These are phyloP conservation scores for Polyodon spathula DNA, from an alignment of 2,113 vertebrate genomes.

Conservation along the genomic window DNA sequence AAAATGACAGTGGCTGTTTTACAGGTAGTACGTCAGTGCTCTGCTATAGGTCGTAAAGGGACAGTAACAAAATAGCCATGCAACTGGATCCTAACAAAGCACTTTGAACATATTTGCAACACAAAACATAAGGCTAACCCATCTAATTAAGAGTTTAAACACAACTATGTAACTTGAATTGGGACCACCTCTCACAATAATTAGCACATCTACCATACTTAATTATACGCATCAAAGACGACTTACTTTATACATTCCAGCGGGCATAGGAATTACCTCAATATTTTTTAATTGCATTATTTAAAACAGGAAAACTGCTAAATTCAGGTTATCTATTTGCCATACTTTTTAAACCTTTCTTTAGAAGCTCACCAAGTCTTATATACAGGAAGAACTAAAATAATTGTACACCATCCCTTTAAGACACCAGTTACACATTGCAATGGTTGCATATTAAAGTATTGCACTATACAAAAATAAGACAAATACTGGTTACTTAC, in stretches of 20 bases:
- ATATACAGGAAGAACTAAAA: background rate
- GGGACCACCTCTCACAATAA: too few relatives aligned
- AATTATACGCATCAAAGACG: too few relatives aligned
- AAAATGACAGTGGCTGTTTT: constrained; percentile 42
- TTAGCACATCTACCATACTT: too few relatives aligned
- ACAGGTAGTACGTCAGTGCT: constrained; percentile 45
- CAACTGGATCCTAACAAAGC: constrained; percentile 16
- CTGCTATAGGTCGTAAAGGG: constrained; percentile 29
- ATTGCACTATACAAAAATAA: constrained; percentile 91
- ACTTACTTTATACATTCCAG: too few relatives aligned
- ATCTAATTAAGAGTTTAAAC: background rate
- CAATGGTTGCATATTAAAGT: constrained; percentile 73
- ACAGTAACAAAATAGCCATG: background rate
- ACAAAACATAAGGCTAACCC: constrained; percentile 6
- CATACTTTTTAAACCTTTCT: too few relatives aligned
- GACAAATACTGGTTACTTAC: constrained; percentile 74
- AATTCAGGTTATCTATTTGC: too few relatives aligned
- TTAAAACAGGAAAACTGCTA: too few relatives aligned
- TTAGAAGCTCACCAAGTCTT: too few relatives aligned
- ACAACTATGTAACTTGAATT: too few relatives aligned
- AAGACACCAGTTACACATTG: constrained; percentile 40
- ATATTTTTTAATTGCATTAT: too few relatives aligned
- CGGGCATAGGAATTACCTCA: too few relatives aligned
- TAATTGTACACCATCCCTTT: constrained; percentile 39
- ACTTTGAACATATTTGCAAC: too few relatives aligned